These are phyloP conservation scores for Oryzias javanicus DNA, from an alignment of 2,113 vertebrate genomes.

Conservation along the genomic window DNA sequence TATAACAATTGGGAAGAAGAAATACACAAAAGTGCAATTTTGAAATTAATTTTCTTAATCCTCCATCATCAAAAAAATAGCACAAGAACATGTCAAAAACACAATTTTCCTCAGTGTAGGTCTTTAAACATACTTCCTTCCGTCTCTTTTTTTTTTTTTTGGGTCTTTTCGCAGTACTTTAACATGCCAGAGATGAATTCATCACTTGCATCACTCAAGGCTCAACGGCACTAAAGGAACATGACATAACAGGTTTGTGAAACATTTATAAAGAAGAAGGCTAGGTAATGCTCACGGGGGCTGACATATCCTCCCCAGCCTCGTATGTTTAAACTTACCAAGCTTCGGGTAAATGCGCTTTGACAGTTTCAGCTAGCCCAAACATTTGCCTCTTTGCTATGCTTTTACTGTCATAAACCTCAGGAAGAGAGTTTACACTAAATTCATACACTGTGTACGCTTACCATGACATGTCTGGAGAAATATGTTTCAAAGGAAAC, in stretches of 20 bases:
- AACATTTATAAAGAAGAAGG: constrained; percentile 56
- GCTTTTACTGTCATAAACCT: not conserved
- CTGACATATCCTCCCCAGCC: constrained; percentile 37
- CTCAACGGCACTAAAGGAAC: constrained; percentile 34
- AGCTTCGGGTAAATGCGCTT: constrained; percentile 36
- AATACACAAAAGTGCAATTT: no score
- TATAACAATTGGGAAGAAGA: no score
- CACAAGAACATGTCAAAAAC: no score
- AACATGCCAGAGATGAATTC: constrained; percentile 36
- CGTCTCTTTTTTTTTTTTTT: not conserved
- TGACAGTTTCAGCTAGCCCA: constrained; percentile 49
- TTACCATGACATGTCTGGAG: constrained; percentile 13
- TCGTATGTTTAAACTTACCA: constrained; percentile 15
- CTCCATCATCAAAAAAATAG: no score
- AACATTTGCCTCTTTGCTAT: constrained; percentile 24
- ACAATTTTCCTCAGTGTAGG: no score
- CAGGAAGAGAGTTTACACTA: not conserved
- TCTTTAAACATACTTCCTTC: not conserved
- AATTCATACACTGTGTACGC: not conserved
- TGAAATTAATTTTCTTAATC: no score
- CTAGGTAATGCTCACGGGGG: constrained; percentile 39
- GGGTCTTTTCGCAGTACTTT: constrained; percentile 22
- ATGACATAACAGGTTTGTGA: constrained; percentile 65
- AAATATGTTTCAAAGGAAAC: constrained; percentile 2
- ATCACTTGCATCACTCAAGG: constrained; percentile 41